Evolutionary conservation across 1,140 invertebrate genomes (phyloP), one percentile per base, ranked within the genome.

Genomic region (Papilio helenus): DNA sequence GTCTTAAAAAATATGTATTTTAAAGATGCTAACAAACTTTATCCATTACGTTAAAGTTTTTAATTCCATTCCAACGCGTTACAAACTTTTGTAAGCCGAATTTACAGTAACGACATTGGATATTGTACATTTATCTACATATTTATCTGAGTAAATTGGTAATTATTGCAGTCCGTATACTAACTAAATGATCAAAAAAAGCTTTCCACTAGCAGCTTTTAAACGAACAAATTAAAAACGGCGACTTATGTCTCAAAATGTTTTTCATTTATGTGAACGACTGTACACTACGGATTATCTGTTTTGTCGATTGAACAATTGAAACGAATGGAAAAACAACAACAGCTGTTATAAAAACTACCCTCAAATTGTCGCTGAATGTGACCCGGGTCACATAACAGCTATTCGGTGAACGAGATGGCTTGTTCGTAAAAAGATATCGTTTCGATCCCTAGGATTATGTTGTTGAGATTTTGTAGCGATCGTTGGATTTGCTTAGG

Each of bases 381-480:
- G 61, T 68, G 61, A 68, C 61, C 61, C 23, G 26, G 23, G 26
- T 68, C 61, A 68, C 23, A 68, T 29, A 68, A 68, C 61, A 29
- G 5, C 20, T 23, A 23, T 74, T 51, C 39, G 20, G 72, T 74
- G 20, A 74, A 74, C 72, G 12, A 46, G 72, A 74, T 74, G 39
- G 14, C 44, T 29, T 46, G 72, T 26, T 74, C 72, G 42, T 46
- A 44, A 49, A 74, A 49, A 44, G 72, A 74, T 74, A 49, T 74
- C 72, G 72, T 10, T 46, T 46, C 72, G 72, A 3, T 49, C 23
- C 5, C 39, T 2, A 72, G 23, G 72, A 74, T 51, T 74, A 26
- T 49, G 39, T 74, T 49, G 72, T 74, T 74, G 72, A 14, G 72
- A 44, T 74, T 74, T 74, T 74, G 72, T 74, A 51, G 44, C 18